These are phyloP conservation scores for Sitobion miscanthi DNA, from an alignment of 1,140 invertebrate species.

Conservation along the genomic window DNA sequence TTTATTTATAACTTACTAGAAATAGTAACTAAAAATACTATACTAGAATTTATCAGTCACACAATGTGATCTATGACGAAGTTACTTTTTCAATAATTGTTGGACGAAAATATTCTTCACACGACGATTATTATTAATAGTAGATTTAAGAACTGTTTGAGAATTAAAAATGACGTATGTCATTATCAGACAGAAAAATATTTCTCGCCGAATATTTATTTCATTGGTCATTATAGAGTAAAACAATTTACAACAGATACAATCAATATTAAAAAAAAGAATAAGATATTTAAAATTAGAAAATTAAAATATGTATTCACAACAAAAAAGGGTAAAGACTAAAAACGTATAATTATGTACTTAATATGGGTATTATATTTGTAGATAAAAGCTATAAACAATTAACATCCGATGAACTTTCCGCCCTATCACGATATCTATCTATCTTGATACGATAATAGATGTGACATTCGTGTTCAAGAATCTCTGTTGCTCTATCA, in stretches of 20 bases:
- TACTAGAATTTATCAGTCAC: no score
- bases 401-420: background rate
- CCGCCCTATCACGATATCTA: no score
- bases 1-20: no score
- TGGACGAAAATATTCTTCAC: no score
- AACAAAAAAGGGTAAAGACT: no score
- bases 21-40: no score
- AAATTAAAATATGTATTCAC: no score
- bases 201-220: background rate
- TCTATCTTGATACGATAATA: no score
- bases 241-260: background rate
- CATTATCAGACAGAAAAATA: background rate
- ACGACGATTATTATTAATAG: background rate
- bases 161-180: background rate
- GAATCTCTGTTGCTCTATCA: background rate
- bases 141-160: background rate
- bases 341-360: no score
- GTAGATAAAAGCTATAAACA: background rate
- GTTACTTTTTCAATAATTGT: background rate
- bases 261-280: background rate
- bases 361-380: background rate
- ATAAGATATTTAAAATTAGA: no score
- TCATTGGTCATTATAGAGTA: background rate
- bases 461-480: background rate
- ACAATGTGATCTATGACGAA: background rate